These are phyloP conservation scores for Thaumatotibia leucotreta DNA, from an alignment of 1,140 invertebrate genomes.

Conservation along the genomic window DNA sequence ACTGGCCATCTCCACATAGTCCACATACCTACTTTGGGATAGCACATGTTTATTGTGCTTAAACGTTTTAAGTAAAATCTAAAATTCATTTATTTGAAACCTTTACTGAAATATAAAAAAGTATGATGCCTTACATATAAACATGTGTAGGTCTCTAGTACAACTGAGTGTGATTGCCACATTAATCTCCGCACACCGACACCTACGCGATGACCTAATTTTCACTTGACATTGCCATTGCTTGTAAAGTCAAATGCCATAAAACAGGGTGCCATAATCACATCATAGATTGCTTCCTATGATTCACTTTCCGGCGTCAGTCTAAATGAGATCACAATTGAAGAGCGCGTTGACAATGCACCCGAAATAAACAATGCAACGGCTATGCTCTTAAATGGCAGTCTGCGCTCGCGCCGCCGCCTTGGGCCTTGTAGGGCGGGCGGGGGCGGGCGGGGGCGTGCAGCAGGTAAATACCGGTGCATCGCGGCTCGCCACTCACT, in stretches of 20 bases:
- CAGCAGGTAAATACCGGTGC: constrained; percentile 21
- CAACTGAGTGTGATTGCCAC: no score
- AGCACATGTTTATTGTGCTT: no score
- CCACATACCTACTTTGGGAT: no score
- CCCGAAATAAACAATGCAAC: constrained; percentile 7
- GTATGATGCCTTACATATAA: no score
- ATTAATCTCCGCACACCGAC: neutral
- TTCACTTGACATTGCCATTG: neutral
- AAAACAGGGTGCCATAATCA: neutral
- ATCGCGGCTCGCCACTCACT: constrained; percentile 17
- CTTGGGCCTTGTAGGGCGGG: constrained; percentile 27
- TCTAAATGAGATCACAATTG: neutral
- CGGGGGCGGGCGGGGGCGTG: constrained; percentile 14
- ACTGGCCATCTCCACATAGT: no score
- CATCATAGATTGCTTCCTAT: neutral
- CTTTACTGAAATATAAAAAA: no score
- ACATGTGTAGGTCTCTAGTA: no score
- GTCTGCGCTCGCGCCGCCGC: constrained; percentile 18
- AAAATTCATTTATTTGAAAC: no score
- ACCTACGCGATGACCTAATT: neutral
- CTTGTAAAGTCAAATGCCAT: neutral
- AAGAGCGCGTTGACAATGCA: constrained; percentile 2
- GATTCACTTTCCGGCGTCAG: neutral
- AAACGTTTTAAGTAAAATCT: no score
- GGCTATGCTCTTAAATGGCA: constrained; percentile 36